phyloP scores from a whole-genome alignment of 2,113 vertebrate species.

The Psittacula cyanocephala region DNA sequence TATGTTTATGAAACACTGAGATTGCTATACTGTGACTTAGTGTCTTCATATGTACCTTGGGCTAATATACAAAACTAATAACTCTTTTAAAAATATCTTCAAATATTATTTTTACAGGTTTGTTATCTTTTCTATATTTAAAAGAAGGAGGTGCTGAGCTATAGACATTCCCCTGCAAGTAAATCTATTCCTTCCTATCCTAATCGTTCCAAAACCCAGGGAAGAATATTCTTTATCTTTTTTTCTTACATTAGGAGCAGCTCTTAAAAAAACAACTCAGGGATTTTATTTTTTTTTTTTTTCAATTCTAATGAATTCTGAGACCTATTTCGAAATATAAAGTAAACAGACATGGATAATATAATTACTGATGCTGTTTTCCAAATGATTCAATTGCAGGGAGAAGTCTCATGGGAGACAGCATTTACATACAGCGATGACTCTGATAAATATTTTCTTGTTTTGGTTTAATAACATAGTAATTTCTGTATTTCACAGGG shows the following conservation, averaged over 20 bases:
- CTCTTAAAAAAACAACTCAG: neutral
- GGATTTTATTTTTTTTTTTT: neutral
- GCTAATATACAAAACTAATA: neutral
- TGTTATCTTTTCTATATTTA: neutral
- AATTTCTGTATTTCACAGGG: conserved; percentile 22
- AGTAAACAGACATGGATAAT: conserved; percentile 26
- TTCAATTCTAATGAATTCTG: neutral
- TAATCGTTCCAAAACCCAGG: neutral
- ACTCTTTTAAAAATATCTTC: neutral
- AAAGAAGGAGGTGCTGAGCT: neutral
- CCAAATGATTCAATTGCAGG: conserved; percentile 18
- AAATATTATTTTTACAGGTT: neutral
- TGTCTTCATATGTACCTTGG: fast-evolving
- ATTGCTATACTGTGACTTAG: neutral
- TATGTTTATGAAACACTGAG: neutral
- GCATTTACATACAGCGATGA: neutral
- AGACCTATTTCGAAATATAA: conserved; percentile 19
- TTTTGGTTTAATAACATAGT: conserved; percentile 6
- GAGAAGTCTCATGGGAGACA: neutral
- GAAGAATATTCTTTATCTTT: neutral
- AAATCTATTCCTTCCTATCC: neutral
- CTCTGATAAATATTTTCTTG: conserved; percentile 33
- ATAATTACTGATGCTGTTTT: conserved; percentile 39
- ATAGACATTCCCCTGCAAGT: neutral
- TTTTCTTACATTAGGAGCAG: neutral